A percentile compares a stretch with the other conserved stretches of the same genome.
Evolutionary conservation across 2,888 invertebrate species (phyloP).

Genomic region (Isotomurus palustris): DNA sequence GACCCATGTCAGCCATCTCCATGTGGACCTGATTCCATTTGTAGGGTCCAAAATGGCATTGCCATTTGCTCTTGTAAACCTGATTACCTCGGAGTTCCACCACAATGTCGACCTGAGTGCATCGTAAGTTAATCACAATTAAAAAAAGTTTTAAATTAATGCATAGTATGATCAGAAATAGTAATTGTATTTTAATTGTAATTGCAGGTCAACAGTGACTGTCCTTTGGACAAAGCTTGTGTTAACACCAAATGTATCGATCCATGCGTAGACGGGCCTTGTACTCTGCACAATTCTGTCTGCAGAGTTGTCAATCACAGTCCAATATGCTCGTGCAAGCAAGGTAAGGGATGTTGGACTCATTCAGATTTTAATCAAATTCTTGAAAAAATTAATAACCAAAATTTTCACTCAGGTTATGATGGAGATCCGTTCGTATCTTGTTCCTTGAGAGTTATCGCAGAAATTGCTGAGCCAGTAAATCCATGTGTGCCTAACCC

Average conservation of each 20-base stretch:
- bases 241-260: slow-evolving; percentile 79
- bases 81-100: slow-evolving; percentile 66
- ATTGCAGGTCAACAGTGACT: slow-evolving; percentile 49
- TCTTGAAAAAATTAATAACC: not conserved
- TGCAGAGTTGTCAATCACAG: slow-evolving; percentile 76
- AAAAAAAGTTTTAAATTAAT: no score
- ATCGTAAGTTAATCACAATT: slow-evolving; percentile 64
- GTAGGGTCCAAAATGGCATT: slow-evolving; percentile 53
- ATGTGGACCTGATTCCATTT: slow-evolving; percentile 63
- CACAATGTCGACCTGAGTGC: slow-evolving; percentile 72
- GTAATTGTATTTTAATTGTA: not conserved
- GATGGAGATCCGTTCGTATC: slow-evolving; percentile 28
- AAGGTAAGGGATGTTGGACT: slow-evolving; percentile 8
- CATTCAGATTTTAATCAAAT: not conserved
- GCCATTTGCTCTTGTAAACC: slow-evolving; percentile 79
- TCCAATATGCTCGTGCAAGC: slow-evolving; percentile 67
- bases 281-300: slow-evolving; percentile 55
- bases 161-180: no score
- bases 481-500: slow-evolving; percentile 47
- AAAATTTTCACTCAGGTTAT: not conserved
- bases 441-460: slow-evolving; percentile 23
- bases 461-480: slow-evolving; percentile 13
- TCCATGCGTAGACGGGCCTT: slow-evolving; percentile 61
- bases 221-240: slow-evolving; percentile 74
- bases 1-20: slow-evolving; percentile 70